Conservation (phyloP, 2,113 vertebrate species). For the Grammomys surdaster region DNA sequence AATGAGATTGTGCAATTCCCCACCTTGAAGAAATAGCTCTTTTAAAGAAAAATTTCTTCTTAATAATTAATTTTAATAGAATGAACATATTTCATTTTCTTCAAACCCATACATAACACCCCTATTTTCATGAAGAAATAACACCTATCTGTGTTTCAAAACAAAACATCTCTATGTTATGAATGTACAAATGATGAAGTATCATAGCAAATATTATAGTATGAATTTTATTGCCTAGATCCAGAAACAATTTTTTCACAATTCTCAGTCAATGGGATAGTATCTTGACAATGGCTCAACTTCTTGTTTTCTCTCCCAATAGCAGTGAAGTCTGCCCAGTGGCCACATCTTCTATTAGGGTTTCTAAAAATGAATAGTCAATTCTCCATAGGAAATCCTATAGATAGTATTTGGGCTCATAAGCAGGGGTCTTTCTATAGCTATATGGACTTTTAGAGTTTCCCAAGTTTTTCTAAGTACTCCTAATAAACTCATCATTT, state of each 20-base stretch:
- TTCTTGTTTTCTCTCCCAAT: background rate
- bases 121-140: background rate
- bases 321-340: too few relatives aligned
- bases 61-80: background rate
- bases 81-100: background rate
- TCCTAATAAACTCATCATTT: background rate
- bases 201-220: background rate
- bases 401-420: background rate
- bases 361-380: background rate
- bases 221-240: rapidly evolving
- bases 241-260: background rate
- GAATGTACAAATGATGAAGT: background rate
- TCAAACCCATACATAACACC: background rate
- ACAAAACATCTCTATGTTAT: background rate
- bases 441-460: background rate
- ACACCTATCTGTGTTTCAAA: background rate
- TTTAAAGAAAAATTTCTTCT: background rate
- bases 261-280: background rate
- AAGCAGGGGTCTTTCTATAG: background rate
- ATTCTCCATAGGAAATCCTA: background rate
- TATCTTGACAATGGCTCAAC: background rate
- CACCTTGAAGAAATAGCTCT: background rate
- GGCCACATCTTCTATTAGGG: background rate
- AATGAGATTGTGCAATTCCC: background rate
- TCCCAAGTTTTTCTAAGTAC: background rate